phyloP scores from a whole-genome alignment of 2,113 vertebrate genomes.

The Zapus hudsonius region DNA sequence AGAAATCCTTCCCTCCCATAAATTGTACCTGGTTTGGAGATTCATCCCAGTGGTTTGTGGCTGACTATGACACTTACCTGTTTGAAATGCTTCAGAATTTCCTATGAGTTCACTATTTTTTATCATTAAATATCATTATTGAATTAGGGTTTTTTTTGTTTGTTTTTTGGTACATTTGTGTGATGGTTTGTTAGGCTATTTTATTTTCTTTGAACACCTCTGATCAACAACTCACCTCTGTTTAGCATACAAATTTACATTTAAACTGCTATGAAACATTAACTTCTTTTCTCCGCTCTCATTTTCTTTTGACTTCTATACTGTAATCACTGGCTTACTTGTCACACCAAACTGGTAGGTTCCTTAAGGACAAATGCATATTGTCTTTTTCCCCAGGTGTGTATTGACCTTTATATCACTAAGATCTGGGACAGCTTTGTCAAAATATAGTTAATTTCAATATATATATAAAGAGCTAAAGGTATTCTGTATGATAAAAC shows the following conservation, averaged over 20 bases:
- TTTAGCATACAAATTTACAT: background rate
- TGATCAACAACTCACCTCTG: background rate
- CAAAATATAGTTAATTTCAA: slow-evolving; percentile 32
- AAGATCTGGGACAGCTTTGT: background rate
- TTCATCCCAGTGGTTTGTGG: no score
- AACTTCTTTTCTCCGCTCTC: background rate
- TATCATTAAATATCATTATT: background rate
- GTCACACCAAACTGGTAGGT: background rate
- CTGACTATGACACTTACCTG: no score
- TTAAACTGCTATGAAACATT: background rate
- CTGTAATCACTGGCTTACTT: background rate
- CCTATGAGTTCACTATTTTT: background rate
- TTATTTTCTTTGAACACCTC: background rate
- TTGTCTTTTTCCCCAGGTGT: background rate
- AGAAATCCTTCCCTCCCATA: no score
- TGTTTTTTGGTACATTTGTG: background rate
- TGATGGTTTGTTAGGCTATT: background rate
- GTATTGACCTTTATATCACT: background rate
- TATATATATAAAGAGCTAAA: background rate
- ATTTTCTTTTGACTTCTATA: background rate
- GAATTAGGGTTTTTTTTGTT: background rate
- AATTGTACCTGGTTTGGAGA: no score
- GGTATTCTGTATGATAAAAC: background rate
- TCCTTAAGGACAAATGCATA: background rate
- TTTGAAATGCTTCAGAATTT: background rate